Evolutionary conservation across 2,888 invertebrate genomes (phyloP), one percentile per base, ranked within the genome.

Genomic region (Panzeria rudis): DNA sequence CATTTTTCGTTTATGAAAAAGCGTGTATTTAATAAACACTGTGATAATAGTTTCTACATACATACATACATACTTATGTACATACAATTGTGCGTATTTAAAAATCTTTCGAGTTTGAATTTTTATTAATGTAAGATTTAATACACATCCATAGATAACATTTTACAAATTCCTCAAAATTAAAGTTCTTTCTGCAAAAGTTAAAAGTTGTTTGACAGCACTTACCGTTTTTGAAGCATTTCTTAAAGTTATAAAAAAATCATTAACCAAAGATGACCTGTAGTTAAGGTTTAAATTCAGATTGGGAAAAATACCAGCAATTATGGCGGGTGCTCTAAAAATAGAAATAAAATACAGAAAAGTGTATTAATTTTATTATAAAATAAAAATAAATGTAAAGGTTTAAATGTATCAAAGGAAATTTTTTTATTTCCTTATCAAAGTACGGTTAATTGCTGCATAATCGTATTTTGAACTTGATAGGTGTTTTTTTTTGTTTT

Each of bases 241-340:
- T 69, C 91, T 88, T 32, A 92, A 87, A 72, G 91, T 89, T 84
- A 89, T 86, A 79, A 92, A 86, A 69, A 92, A 84, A 80, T 90
- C 92, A 86, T 89, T 91, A 25, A 89, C 88, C 32, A 92, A 82
- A 11, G 91, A 91, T 50, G 91, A 89, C 9, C 91, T 90, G 87
- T 92, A 78, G 41, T 89, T 87, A 1, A 89, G 83, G 61, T 88
- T 91, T 52, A 92, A 87, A 86, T 92, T 91, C 32, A 91, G 88
- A 81, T 91, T 89, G 13, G 92, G 92, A 88, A 92, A 92, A 77
- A 92, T 87, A 62, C 89, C 88, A 75, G 91, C 89, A 84, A 92
- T 90, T 76, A 91, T 91, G 25, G 88, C 89, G n/a, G 91, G 90
- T 44, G 91, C 91, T 88, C 92, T 92, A 88, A 29, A 88, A 88